Percentiles rank a stretch among this genome's conserved stretches.
These are phyloP conservation scores for Drosophila ficusphila DNA, from an alignment of 1,140 invertebrate species.

Conservation along the genomic window DNA sequence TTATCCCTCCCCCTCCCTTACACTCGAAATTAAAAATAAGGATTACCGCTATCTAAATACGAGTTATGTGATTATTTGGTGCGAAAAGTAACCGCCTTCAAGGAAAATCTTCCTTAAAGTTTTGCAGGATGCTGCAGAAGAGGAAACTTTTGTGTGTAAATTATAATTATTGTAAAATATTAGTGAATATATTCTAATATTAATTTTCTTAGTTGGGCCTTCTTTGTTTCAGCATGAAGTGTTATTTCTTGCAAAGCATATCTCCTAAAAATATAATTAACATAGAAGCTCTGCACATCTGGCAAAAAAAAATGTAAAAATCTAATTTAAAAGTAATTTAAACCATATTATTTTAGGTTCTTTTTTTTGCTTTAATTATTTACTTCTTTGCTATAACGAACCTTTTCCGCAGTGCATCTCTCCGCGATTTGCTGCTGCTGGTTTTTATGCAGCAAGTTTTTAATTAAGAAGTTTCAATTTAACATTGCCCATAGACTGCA, in stretches of 20 bases:
- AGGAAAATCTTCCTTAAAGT: background rate
- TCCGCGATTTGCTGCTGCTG: constrained; percentile 25
- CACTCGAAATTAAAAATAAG: constrained; percentile 41
- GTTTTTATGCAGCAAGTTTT: constrained; percentile 69
- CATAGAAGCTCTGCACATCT: too few species aligned
- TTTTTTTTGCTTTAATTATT: too few species aligned
- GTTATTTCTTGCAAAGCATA: too few species aligned
- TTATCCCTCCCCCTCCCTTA: constrained; percentile 1
- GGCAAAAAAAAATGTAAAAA: too few species aligned
- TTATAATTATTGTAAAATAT: too few species aligned
- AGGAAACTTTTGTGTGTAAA: background rate
- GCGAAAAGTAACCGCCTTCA: background rate
- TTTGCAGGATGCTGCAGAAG: background rate
- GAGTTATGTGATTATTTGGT: constrained; percentile 11
- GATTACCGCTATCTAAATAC: constrained; percentile 28
- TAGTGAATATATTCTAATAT: too few species aligned
- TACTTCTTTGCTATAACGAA: background rate
- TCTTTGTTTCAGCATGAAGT: too few species aligned
- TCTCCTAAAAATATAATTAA: too few species aligned
- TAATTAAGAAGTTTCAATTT: constrained; percentile 81
- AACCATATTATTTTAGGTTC: too few species aligned
- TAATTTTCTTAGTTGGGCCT: background rate
- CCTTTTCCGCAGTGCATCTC: constrained; percentile 7
- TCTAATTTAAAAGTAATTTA: too few species aligned
- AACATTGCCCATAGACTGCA: constrained; percentile 46